Conservation (phyloP, 1,140 invertebrate species). For the Solenopsis fugax region DNA sequence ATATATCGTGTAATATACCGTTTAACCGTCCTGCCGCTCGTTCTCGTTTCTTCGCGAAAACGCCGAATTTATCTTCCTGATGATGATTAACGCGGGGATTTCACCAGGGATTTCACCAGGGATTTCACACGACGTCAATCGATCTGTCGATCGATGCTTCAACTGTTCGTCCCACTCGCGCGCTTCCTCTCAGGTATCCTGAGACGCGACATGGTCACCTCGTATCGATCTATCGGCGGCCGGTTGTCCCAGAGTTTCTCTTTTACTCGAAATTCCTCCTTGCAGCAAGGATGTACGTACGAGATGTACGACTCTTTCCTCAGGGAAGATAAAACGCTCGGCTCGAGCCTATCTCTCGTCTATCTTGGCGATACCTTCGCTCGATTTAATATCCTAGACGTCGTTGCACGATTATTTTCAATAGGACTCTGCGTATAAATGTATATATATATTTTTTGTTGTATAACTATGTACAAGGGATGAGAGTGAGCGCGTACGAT, state of each 20-base stretch:
- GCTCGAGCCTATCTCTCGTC: neutral
- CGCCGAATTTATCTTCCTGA: neutral
- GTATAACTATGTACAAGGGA: conserved; percentile 71
- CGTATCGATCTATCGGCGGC: conserved; percentile 4
- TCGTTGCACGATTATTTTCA: conserved; percentile 79
- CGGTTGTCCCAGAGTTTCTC: neutral
- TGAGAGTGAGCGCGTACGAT: conserved; percentile 29
- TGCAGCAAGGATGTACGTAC: neutral
- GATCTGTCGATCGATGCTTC: conserved; percentile 32
- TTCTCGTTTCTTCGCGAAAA: neutral
- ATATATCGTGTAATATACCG: neutral
- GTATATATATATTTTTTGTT: conserved; percentile 65
- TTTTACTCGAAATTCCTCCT: neutral
- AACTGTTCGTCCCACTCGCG: neutral
- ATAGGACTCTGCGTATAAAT: conserved; percentile 50
- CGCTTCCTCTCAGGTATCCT: conserved; percentile 3
- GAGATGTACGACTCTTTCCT: neutral
- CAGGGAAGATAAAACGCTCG: conserved; percentile 30
- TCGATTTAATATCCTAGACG: conserved; percentile 74
- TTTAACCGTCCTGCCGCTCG: conserved; percentile 17
- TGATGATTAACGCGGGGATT: conserved; percentile 30
- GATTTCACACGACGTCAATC: neutral
- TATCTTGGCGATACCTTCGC: conserved; percentile 15
- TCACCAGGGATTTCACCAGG: conserved; percentile 37
- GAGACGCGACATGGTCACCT: conserved; percentile 36